Conservation (phyloP, 2,113 vertebrate species). For the Mastomys coucha region DNA sequence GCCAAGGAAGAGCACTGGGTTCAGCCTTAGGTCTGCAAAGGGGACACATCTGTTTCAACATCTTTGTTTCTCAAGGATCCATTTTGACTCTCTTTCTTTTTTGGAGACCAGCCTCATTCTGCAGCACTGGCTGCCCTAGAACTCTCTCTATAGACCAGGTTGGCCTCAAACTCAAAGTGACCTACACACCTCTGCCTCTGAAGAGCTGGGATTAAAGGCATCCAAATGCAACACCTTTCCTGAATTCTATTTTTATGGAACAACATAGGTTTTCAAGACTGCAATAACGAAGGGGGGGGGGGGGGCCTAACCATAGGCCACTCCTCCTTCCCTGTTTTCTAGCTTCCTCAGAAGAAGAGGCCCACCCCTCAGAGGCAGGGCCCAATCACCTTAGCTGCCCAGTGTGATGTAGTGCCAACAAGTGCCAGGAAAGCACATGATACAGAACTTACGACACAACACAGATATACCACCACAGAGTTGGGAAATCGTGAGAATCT, state of each 20-base stretch:
- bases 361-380: neutral
- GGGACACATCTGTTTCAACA: neutral
- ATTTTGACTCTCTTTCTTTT: neutral
- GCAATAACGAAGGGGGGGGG: neutral
- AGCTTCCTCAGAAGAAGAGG: neutral
- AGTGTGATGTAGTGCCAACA: neutral
- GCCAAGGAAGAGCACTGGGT: neutral
- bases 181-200: neutral
- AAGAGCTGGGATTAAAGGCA: neutral
- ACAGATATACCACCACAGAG: neutral
- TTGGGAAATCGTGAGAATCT: neutral
- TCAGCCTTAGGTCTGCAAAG: neutral
- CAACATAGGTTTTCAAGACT: neutral
- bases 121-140: neutral
- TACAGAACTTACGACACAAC: neutral
- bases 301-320: too few species aligned
- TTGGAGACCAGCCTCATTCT: neutral
- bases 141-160: neutral
- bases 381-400: neutral
- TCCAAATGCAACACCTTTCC: neutral
- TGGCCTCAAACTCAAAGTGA: neutral
- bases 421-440: neutral
- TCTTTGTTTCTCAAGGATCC: neutral
- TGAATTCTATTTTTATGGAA: neutral
- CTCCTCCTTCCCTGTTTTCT: neutral